Evolutionary conservation across 92 coral and sea anemone genomes (phyloP).

Genomic region (Phymanthus crucifer): DNA sequence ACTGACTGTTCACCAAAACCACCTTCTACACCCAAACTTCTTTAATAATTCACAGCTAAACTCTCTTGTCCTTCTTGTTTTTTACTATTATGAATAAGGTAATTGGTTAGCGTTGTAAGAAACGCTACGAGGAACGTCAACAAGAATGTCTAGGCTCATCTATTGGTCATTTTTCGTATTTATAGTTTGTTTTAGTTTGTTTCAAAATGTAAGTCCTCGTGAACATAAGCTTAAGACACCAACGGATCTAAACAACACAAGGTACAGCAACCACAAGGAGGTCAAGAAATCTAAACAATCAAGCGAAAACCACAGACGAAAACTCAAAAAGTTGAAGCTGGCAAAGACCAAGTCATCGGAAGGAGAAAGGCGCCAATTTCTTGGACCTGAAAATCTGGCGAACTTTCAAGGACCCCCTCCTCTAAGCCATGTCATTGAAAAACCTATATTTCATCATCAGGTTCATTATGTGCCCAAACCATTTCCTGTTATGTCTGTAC

Average conservation of each 20-base stretch:
- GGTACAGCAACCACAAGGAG: background rate
- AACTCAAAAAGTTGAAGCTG: background rate
- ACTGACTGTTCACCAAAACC: background rate
- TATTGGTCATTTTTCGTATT: background rate
- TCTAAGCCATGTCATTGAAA: conserved; percentile 51
- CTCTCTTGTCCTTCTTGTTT: background rate
- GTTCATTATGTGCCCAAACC: conserved; percentile 84
- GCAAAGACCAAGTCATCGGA: background rate
- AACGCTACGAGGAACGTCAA: background rate
- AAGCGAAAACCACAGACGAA: background rate
- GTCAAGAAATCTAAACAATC: background rate
- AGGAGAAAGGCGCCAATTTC: conserved; percentile 9
- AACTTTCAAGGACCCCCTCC: conserved; percentile 41
- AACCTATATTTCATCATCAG: conserved; percentile 57
- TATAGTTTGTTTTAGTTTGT: conserved; percentile 8
- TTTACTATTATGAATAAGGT: conserved; percentile 14
- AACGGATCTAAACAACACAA: background rate
- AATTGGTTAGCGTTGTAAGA: background rate
- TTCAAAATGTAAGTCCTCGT: background rate
- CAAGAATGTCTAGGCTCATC: background rate
- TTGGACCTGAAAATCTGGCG: conserved; percentile 8
- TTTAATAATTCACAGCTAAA: background rate
- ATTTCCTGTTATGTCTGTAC: conserved; percentile 82
- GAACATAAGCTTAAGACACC: background rate
- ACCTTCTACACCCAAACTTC: background rate